Conservation (phyloP, 2,113 vertebrate genomes). For the Sphaerodactylus townsendi region DNA sequence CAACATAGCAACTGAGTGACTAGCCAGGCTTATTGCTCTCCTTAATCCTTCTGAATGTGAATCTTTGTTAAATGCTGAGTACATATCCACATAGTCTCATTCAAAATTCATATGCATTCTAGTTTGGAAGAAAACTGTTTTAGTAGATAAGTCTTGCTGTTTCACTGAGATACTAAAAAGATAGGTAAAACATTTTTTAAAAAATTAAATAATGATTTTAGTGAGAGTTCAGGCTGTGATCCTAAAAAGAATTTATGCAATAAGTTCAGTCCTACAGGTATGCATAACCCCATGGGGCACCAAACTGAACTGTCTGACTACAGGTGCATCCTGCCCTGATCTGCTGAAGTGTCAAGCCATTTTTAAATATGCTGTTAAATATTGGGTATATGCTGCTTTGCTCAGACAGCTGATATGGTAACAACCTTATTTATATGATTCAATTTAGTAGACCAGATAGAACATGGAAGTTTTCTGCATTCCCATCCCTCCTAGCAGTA, state of each 20-base stretch:
- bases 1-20: constrained; percentile 34
- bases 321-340: background rate
- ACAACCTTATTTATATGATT: too few species aligned
- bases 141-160: constrained; percentile 2
- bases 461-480: too few species aligned
- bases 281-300: background rate
- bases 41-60: constrained; percentile 30
- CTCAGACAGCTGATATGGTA: too few species aligned
- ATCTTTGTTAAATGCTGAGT: constrained; percentile 27
- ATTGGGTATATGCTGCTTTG: background rate
- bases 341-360: background rate
- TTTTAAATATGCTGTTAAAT: background rate
- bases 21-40: constrained; percentile 31
- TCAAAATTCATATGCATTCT: constrained; percentile 26
- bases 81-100: constrained; percentile 4
- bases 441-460: too few species aligned
- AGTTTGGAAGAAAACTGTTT: constrained; percentile 17
- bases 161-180: constrained; percentile 42
- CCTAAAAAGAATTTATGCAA: constrained; percentile 39
- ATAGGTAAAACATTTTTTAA: constrained; percentile 33
- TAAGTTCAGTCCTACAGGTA: constrained; percentile 10
- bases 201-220: background rate
- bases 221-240: constrained; percentile 22
- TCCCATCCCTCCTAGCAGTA: too few species aligned
- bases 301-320: background rate